Base-by-base conservation (phyloP, 2,797 vertebrate genomes). In the Pogonophryne albipinna region DNA sequence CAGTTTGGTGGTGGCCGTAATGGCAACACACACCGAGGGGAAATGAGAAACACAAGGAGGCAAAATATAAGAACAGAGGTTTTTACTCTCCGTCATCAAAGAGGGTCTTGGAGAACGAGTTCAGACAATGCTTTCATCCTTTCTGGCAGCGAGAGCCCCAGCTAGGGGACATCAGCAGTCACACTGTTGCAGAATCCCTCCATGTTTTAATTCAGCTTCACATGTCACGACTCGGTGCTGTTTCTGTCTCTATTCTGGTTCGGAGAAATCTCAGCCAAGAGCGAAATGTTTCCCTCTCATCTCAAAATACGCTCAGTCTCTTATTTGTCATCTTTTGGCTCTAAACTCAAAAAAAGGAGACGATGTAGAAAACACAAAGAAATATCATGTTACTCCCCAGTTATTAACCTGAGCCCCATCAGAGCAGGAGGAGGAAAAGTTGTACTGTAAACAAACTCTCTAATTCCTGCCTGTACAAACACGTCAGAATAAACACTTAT, bases 271-370 rank as follows among this genome's bases (percentile, higher is more conserved):
- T 63, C 74, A 74, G 83, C 80, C 76, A 63, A 87, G 82, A 72
- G 83, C 55, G n/a, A 87, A 73, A 79, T 41, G 67, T 80, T 89
- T 77, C 79, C 53, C 78, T 86, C 76, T 85, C 87, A 67, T 74
- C 70, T 79, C 70, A 78, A 82, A 79, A 88, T 71, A 85, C 66
- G 59, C 87, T 88, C 88, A 46, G 79, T 60, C 20, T 74, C 56
- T 85, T 87, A 80, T 80, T 90, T 81, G 89, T 77, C 66, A 19
- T 83, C 45, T 67, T 79, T 83, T 92, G 93, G 92, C 91, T 76
- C 2, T 63, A 66, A 80, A 63, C 66, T 92, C 81, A 85, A 81
- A 86, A 85, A 71, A 90, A 66, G 57, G 16, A 84, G 73, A 87
- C 64, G 9, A 16, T 13, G 46, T 4, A n/a, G n/a, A 65, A 46